These are phyloP conservation scores for Vanessa atalanta DNA, from an alignment of 1,140 invertebrate genomes.

Conservation along the genomic window DNA sequence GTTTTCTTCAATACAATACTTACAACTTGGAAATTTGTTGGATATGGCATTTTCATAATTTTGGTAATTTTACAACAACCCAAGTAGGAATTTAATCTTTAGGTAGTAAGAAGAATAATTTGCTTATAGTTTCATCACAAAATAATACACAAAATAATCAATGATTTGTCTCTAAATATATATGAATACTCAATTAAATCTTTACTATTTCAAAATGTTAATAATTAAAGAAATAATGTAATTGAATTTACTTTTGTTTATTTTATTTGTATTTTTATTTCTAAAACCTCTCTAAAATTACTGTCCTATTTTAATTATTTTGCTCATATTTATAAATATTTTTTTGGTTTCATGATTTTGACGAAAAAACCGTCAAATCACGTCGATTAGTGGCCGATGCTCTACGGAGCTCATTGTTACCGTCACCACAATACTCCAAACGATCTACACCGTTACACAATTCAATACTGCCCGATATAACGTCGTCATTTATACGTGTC, in stretches of 20 bases:
- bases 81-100: too few species aligned
- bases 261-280: background rate
- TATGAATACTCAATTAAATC: too few species aligned
- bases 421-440: conserved; percentile 61
- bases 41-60: conserved; percentile 31
- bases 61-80: too few species aligned
- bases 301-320: background rate
- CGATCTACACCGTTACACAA: conserved; percentile 58
- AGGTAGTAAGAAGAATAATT: too few species aligned
- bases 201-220: too few species aligned
- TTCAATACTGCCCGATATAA: conserved; percentile 60
- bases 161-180: too few species aligned
- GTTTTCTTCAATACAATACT: conserved; percentile 68
- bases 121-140: too few species aligned
- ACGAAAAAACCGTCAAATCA: conserved; percentile 73
- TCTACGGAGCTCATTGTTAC: conserved; percentile 69
- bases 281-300: background rate
- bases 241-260: background rate
- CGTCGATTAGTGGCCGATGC: conserved; percentile 73
- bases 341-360: conserved; percentile 36
- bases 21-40: conserved; percentile 37
- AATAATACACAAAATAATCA: too few species aligned
- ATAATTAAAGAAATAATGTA: too few species aligned
- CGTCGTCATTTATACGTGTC: conserved; percentile 60
- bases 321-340: background rate